A percentile compares a stretch with the other conserved stretches of the same genome.
Evolutionary conservation across 2,797 vertebrate species (phyloP).

Genomic region (Salarias fasciatus): DNA sequence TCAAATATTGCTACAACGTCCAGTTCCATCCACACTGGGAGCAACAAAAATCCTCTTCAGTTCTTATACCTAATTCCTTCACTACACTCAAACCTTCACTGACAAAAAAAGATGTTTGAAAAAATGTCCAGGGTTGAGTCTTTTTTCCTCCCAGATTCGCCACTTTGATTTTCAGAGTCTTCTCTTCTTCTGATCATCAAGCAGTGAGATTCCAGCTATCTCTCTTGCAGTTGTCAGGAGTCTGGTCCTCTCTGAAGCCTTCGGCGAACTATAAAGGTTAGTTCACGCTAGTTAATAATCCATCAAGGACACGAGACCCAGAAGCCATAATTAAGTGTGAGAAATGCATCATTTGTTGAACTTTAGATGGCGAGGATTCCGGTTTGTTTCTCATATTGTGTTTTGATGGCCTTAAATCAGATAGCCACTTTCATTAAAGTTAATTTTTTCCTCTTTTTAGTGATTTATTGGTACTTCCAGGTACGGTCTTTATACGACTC

Average conservation of each 20-base stretch:
- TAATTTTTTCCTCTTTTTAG: not conserved
- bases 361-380: conserved; percentile 41
- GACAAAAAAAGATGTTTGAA: conserved; percentile 10
- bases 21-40: no score
- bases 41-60: no score
- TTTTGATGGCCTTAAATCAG: not conserved
- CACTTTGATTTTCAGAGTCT: not conserved
- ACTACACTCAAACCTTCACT: conserved; percentile 11
- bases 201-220: conserved; percentile 11
- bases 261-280: conserved; percentile 62
- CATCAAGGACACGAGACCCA: conserved; percentile 62
- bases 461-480: conserved; percentile 3
- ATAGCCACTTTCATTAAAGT: not conserved
- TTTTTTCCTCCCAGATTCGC: not conserved
- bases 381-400: not conserved
- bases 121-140: not conserved
- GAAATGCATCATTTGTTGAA: conserved; percentile 23
- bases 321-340: conserved; percentile 6
- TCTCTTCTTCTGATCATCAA: not conserved
- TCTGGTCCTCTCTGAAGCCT: conserved; percentile 25
- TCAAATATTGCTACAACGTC: no score
- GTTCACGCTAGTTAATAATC: conserved; percentile 81
- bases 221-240: conserved; percentile 7
- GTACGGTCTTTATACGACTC: not conserved
- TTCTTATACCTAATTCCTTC: no score